Conservation (phyloP, 1,140 invertebrate species). For the Scylla paramamosain region DNA sequence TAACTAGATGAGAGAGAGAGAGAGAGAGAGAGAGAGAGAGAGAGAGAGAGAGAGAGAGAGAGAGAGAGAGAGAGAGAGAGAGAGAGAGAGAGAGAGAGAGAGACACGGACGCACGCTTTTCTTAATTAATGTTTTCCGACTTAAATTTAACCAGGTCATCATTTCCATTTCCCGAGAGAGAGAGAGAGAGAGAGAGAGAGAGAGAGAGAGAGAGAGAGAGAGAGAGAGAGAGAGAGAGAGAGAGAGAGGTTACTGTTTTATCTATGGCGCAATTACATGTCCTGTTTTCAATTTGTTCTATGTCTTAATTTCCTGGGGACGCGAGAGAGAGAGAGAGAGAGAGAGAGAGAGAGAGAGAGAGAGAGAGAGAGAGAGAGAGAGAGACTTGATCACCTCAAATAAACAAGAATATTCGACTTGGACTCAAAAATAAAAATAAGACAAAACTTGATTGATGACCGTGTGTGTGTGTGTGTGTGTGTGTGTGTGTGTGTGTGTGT, state of each 20-base stretch:
- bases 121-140: not conserved
- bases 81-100: slow-evolving; percentile 23
- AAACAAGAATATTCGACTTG: too few species aligned
- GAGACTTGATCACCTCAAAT: not conserved
- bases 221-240: not conserved
- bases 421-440: too few species aligned
- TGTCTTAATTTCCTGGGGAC: not conserved
- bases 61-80: not conserved
- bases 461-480: too few species aligned
- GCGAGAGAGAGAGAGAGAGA: not conserved
- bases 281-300: not conserved
- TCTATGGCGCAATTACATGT: not conserved
- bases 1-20: not conserved
- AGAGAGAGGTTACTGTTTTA: not conserved
- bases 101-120: not conserved
- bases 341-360: not conserved
- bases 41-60: slow-evolving; percentile 14
- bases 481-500: too few species aligned
- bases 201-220: not conserved
- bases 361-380: slow-evolving; percentile 21
- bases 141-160: not conserved
- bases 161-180: too few species aligned
- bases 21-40: not conserved
- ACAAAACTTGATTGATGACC: not conserved
- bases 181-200: not conserved